phyloP scores from a whole-genome alignment of 2,797 vertebrate species.

The Gymnodraco acuticeps region DNA sequence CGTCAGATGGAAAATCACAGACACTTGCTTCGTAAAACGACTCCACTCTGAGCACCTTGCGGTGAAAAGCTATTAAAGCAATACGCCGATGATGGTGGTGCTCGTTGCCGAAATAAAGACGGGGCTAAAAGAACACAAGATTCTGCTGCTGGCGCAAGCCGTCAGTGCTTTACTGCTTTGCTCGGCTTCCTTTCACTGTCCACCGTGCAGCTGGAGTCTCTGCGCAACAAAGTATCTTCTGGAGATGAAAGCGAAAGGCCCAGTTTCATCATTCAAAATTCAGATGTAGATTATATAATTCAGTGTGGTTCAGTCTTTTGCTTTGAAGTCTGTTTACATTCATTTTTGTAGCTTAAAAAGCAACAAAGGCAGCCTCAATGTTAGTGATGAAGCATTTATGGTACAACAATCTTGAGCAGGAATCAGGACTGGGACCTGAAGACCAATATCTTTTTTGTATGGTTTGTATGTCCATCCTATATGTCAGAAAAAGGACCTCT shows the following conservation, averaged over 20 bases:
- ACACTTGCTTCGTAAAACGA: conserved; percentile 43
- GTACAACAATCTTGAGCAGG: not conserved
- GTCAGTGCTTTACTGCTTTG: conserved; percentile 43
- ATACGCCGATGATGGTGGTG: conserved; percentile 37
- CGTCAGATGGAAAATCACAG: conserved; percentile 50
- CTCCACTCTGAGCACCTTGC: conserved; percentile 21
- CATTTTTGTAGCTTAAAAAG: not conserved
- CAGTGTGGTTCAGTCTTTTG: not conserved
- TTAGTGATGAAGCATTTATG: not conserved
- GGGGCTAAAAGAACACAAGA: conserved; percentile 32
- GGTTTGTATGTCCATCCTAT: not conserved
- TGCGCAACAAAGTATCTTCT: conserved; percentile 28
- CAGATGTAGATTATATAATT: conserved; percentile 33
- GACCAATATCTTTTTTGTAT: not conserved
- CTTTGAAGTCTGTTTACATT: conserved; percentile 24
- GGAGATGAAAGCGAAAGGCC: conserved; percentile 23
- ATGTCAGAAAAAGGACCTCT: not conserved
- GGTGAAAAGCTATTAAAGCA: conserved; percentile 33
- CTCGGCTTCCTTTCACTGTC: conserved; percentile 43
- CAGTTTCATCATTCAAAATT: conserved; percentile 23
- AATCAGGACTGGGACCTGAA: not conserved
- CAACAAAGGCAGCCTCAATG: not conserved
- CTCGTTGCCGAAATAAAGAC: conserved; percentile 35
- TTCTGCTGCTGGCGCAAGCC: conserved; percentile 22
- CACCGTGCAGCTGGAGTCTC: conserved; percentile 45